Evolutionary conservation across 2,888 invertebrate genomes (phyloP), one percentile per base, ranked within the genome.

Genomic region (Bellardia pandia): DNA sequence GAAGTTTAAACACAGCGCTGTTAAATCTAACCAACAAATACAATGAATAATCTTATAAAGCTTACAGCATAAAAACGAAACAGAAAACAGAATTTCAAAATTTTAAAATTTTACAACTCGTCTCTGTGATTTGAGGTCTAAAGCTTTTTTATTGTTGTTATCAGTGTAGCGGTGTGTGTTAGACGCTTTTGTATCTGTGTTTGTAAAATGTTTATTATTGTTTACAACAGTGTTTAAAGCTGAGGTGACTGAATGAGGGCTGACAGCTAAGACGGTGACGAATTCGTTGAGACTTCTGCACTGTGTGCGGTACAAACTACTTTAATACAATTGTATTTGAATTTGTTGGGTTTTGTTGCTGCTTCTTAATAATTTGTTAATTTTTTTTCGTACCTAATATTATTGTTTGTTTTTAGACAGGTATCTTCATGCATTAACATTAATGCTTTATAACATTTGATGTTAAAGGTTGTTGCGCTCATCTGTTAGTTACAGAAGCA

Each of bases 71-170:
- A 14, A 77, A 66, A 45, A 62, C 13, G 42, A 58, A 62, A 62
- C 60, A 60, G 40, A 74, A 74, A 75, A 64, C 30, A 76, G 64
- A 76, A 66, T 76, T 76, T 76, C 75, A 75, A 85, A 75, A 69
- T 80, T 33, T 30, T 14, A 51, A 71, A 68, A 62, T 53, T 51
- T 51, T 76, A 64, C 76, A 64, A 64, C 40, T 76, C 75, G 62
- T 75, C 75, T 79, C 42, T 74, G 11, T 30, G 16, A 56, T 58
- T 79, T 72, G 62, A 6, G 60, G n/a, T 42, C 48, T 69, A 83
- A 76, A 80, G 75, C 79, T 80, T 72, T 62, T 74, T 30, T 66
- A 33, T 68, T 45, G n/a, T 33, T 72, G 62, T 75, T 69, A 13
- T 23, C 23, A 23, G 23, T n/a, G 37, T 40, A 33, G 33, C 3